Evolutionary conservation across 2,888 invertebrate species (phyloP), one percentile per base, ranked within the genome.

Genomic region (Criorhina ranunculi): DNA sequence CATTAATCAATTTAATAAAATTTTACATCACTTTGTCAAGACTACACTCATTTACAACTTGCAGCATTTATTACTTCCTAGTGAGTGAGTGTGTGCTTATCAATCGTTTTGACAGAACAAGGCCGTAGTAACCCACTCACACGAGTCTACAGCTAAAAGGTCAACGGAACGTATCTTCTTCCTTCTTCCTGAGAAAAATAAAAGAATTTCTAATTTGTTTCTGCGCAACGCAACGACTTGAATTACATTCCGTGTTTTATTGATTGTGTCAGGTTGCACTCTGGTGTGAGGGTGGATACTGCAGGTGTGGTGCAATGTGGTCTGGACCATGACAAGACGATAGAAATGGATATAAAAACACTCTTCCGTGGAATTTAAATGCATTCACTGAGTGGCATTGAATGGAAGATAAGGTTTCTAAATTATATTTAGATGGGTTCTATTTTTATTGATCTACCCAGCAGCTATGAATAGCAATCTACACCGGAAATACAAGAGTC

Each of bases 71-170:
- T 59, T 64, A 66, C 83, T 83, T 78, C 83, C 83, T 78, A 62
- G 49, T 53, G 37, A 44, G 29, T 66, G 53, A 53, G 66, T 66
- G 62, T 51, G 40, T 79, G 49, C 67, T 73, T 73, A 69, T 79
- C 79, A 83, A 73, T 62, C 72, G 73, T 75, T 79, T 67, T 79
- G 79, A 73, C 79, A 79, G 66, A 53, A 46, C 66, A 80, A 78
- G 72, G 72, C 78, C 73, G 55, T 33, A 1, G 31, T 51, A 57
- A 33, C 78, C 78, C 42, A 83, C 79, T 53, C 78, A 6, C 17
- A 35, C n/a, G 1, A 5, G 59, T 42, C 53, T 57, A 37, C 46
- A 15, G 57, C 72, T 73, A 53, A 24, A 60, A 83, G 83, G 83
- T 83, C 83, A 83, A 67, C 60, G 72, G 40, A 82, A 57, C 53